Evolutionary conservation across 1,140 invertebrate genomes (phyloP).

Genomic region (Druon quercuslanigerum): DNA sequence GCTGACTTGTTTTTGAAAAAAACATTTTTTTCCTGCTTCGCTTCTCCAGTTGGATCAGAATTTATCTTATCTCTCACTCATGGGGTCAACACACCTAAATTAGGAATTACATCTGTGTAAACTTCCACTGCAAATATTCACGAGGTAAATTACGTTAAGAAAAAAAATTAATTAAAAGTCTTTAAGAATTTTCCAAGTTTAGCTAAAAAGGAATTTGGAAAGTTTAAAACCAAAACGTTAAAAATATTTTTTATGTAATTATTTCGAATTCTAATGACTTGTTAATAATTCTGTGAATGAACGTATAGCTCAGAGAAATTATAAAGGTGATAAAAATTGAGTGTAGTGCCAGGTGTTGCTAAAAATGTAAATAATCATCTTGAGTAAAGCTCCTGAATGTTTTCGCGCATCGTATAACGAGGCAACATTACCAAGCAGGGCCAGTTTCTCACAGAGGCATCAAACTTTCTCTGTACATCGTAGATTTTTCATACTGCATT

Average conservation of each 20-base stretch:
- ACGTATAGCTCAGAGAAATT: slow-evolving; percentile 2
- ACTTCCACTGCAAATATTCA: no score
- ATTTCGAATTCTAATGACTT: neutral
- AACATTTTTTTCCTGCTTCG: slow-evolving; percentile 44
- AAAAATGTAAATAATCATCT: slow-evolving; percentile 25
- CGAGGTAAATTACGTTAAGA: no score
- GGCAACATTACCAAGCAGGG: slow-evolving; percentile 51
- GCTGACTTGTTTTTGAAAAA: slow-evolving; percentile 55
- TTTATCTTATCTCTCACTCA: slow-evolving; percentile 53
- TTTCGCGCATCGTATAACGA: slow-evolving; percentile 38
- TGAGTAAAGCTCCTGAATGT: slow-evolving; percentile 33
- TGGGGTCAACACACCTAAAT: neutral
- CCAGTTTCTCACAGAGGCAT: slow-evolving; percentile 65
- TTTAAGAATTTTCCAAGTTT: no score
- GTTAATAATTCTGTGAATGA: slow-evolving; percentile 9
- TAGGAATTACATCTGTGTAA: no score
- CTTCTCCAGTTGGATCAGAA: slow-evolving; percentile 44
- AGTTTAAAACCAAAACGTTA: no score
- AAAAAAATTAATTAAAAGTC: no score
- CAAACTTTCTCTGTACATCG: slow-evolving; percentile 66
- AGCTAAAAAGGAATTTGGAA: no score
- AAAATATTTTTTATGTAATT: neutral
- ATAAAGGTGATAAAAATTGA: slow-evolving; percentile 19
- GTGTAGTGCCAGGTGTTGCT: slow-evolving; percentile 9
- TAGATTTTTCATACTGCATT: slow-evolving; percentile 60